These are phyloP conservation scores for Pagetopsis macropterus DNA, from an alignment of 2,797 vertebrate species.

Conservation along the genomic window DNA sequence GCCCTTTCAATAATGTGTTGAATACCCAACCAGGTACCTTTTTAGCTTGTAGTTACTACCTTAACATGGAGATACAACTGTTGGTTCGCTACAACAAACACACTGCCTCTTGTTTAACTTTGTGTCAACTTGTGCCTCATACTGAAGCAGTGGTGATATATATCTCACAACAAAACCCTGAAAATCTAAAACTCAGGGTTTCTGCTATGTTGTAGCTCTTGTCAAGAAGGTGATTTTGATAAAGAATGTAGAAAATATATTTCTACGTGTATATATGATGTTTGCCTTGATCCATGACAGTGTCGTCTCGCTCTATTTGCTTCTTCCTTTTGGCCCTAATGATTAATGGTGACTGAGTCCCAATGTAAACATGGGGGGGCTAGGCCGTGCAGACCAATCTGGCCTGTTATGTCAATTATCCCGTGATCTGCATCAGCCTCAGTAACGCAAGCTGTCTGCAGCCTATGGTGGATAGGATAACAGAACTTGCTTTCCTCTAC, in stretches of 20 bases:
- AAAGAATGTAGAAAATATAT: constrained; percentile 40
- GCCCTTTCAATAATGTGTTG: constrained; percentile 42
- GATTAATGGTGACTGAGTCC: constrained; percentile 59
- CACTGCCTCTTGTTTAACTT: constrained; percentile 47
- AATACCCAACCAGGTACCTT: constrained; percentile 44
- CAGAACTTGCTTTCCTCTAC: constrained; percentile 44
- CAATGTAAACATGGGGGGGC: constrained; percentile 69
- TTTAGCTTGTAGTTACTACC: constrained; percentile 51
- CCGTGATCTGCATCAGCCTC: constrained; percentile 40
- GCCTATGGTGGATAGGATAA: constrained; percentile 36
- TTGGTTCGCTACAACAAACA: constrained; percentile 42
- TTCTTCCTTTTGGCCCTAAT: constrained; percentile 45
- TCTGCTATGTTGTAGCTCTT: constrained; percentile 44
- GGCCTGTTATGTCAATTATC: constrained; percentile 69
- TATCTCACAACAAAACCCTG: constrained; percentile 23
- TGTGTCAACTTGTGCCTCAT: constrained; percentile 37
- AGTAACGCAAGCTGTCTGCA: constrained; percentile 30
- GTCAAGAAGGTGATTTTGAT: constrained; percentile 41
- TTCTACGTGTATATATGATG: constrained; percentile 46
- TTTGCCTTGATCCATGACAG: constrained; percentile 68
- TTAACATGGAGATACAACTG: constrained; percentile 45
- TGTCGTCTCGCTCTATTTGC: constrained; percentile 55
- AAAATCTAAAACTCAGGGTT: constrained; percentile 48
- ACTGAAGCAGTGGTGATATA: constrained; percentile 44
- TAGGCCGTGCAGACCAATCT: constrained; percentile 44